A percentile compares a stretch with the other conserved stretches of the same genome.
These are phyloP conservation scores for Glossophaga mutica DNA, from an alignment of 2,797 vertebrate genomes.

Conservation along the genomic window DNA sequence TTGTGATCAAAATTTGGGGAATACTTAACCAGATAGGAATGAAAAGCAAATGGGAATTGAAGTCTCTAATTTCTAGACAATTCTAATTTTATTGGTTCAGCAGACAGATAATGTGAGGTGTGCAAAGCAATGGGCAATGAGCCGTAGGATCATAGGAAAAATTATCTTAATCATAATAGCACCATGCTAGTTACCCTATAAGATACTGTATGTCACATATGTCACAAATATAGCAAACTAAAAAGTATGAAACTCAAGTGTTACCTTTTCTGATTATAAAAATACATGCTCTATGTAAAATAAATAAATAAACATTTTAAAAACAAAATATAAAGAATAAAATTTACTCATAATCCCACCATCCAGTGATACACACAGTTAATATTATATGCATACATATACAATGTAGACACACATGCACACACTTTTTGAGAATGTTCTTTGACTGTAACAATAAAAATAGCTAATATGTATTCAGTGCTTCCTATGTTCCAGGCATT, in stretches of 20 bases:
- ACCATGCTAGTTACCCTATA: neutral
- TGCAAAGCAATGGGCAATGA: slow-evolving; percentile 15
- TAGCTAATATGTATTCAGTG: neutral
- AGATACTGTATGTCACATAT: neutral
- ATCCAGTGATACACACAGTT: neutral
- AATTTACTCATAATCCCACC: neutral
- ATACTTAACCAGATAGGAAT: neutral
- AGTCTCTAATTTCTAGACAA: slow-evolving; percentile 10
- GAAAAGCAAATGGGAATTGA: neutral
- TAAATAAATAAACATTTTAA: neutral
- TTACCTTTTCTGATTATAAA: slow-evolving; percentile 4
- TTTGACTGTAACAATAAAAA: slow-evolving; percentile 16
- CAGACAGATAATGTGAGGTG: neutral
- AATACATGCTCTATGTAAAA: neutral
- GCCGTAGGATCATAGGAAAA: neutral
- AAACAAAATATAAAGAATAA: slow-evolving; percentile 40
- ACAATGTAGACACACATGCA: neutral
- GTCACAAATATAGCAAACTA: neutral
- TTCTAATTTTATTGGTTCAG: neutral
- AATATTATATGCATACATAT: neutral
- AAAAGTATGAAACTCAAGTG: slow-evolving; percentile 1
- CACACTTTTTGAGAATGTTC: neutral
- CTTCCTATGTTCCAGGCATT: neutral
- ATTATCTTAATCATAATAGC: slow-evolving; percentile 16
- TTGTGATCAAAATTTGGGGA: neutral